Evolutionary conservation across 2,113 vertebrate species (phyloP).

Genomic region (Xiphophorus hellerii): DNA sequence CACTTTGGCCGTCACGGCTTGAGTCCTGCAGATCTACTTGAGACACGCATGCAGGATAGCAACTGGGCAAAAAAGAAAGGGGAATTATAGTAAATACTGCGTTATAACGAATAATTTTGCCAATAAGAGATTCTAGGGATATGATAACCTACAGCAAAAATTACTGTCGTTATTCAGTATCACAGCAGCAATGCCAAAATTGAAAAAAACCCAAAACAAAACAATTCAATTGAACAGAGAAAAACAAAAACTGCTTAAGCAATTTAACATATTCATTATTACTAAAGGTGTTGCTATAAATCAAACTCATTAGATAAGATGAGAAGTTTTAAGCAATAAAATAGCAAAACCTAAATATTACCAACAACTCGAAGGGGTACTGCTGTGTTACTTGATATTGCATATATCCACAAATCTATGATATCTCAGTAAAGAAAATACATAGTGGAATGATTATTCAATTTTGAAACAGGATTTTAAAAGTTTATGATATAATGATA

Average conservation of each 20-base stretch:
- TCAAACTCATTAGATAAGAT: too few species aligned
- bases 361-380: not conserved
- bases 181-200: too few species aligned
- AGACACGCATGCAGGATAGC: slow-evolving; percentile 63
- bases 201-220: too few species aligned
- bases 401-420: not conserved
- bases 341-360: too few species aligned
- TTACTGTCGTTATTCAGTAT: too few species aligned
- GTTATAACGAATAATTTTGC: slow-evolving; percentile 4
- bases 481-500: too few species aligned
- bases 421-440: not conserved
- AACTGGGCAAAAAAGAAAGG: slow-evolving; percentile 56
- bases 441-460: not conserved
- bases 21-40: slow-evolving; percentile 64
- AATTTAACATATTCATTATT: too few species aligned
- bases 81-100: slow-evolving; percentile 24
- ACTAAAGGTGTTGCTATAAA: too few species aligned
- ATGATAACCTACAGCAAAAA: slow-evolving; percentile 14
- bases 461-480: too few species aligned
- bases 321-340: too few species aligned
- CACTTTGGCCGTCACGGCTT: slow-evolving; percentile 59
- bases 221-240: too few species aligned
- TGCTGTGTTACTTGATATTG: not conserved
- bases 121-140: slow-evolving; percentile 37
- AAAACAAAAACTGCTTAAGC: too few species aligned